Base-by-base conservation (phyloP, 2,113 vertebrate genomes). In the Alligator sinensis region DNA sequence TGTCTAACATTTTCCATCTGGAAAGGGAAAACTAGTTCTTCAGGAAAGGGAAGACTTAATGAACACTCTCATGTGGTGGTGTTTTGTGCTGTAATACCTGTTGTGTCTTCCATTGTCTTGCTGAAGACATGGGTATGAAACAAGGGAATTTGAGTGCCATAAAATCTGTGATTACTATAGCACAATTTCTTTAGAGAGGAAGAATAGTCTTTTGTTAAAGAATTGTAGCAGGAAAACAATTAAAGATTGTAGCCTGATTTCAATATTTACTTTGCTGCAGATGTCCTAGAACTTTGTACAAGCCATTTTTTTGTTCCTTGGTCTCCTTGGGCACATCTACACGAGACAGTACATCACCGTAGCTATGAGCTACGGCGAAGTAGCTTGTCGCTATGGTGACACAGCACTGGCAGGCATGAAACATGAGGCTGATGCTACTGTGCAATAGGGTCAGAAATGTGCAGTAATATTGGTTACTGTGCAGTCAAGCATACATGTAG, bases 61-160 rank as follows among this genome's bases (percentile, higher is more conserved):
- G 60, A 85, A 86, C 19, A 93, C 9, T 58, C 72, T 80, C 64
- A 82, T 84, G 22, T 3, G 84, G 28, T 28, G 38, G 34, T n/a
- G 82, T 0, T 4, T 0, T 62, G 10, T 82, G 9, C 27, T 47
- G 30, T 16, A 88, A 3, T 47, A 92, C 63, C 86, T 87, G 4
- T 25, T 80, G 18, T 38, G 91, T 25, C 19, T 92, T 88, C 80
- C 13, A 34, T 3, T 70, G 28, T 61, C 86, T 82, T 89, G 27
- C n/a, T 30, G 87, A 77, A 95, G 94, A 90, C 9, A 7, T 22
- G 16, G 14, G 60, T 78, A 57, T 89, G 34, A 89, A 92, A 89
- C 62, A 82, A 74, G 64, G 75, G 64, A 89, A 60, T 55, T 4
- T 38, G 91, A 86, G 59, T 70, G 89, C 86, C 81, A 84, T 25